These are phyloP conservation scores for Sphecodes monilicornis DNA, from an alignment of 2,888 invertebrate species.

Conservation along the genomic window DNA sequence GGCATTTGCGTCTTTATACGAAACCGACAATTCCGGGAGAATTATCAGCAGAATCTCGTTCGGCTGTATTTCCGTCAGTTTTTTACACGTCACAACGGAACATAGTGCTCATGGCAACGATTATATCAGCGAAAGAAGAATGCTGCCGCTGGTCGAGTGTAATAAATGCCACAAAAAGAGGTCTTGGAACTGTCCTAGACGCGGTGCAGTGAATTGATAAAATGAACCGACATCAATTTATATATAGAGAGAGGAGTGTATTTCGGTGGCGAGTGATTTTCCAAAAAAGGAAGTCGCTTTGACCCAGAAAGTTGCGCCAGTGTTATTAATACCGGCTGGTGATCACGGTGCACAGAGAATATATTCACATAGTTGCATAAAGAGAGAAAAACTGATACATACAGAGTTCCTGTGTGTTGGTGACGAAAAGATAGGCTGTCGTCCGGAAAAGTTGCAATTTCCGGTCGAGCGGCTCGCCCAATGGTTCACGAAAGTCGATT, in stretches of 20 bases:
- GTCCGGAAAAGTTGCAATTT: conserved; percentile 74
- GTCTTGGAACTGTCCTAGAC: background rate
- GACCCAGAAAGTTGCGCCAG: conserved; percentile 33
- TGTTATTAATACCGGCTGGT: conserved; percentile 18
- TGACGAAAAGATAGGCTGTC: conserved; percentile 63
- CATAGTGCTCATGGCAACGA: background rate
- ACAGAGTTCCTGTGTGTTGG: conserved; percentile 27
- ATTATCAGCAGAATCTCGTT: background rate
- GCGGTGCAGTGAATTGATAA: background rate
- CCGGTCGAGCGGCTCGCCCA: conserved; percentile 68
- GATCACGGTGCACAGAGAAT: background rate
- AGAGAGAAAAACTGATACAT: background rate
- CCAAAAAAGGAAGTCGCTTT: background rate
- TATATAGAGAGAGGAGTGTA: background rate
- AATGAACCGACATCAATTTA: background rate
- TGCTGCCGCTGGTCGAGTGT: background rate
- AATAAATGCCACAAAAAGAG: background rate
- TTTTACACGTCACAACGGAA: background rate
- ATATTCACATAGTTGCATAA: conserved; percentile 20
- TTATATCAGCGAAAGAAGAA: background rate
- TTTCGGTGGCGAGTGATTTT: background rate
- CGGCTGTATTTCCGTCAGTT: background rate
- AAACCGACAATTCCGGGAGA: background rate
- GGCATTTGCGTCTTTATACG: background rate
- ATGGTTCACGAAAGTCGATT: conserved; percentile 74